phyloP scores from a whole-genome alignment of 2,797 vertebrate species.

The Gambusia yucatana region DNA sequence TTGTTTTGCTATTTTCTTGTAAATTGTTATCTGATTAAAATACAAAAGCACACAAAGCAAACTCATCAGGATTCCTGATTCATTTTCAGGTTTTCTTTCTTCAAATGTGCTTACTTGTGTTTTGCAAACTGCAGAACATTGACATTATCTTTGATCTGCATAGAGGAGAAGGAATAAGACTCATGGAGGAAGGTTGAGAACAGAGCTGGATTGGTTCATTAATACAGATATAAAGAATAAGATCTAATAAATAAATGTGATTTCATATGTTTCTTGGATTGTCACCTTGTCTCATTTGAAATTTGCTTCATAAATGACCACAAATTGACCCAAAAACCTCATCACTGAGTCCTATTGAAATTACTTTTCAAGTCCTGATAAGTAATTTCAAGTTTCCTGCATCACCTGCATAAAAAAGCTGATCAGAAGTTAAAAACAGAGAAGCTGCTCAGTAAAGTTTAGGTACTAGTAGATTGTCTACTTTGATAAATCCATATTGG shows the following conservation, averaged over 20 bases:
- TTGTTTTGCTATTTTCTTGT: neutral
- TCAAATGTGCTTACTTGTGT: neutral
- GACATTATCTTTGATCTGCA: neutral
- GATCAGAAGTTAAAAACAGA: neutral
- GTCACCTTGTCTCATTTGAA: neutral
- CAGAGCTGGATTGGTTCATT: neutral
- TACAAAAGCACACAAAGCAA: neutral
- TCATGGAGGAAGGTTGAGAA: neutral
- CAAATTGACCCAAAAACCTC: neutral
- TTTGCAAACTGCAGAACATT: neutral
- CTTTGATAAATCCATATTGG: neutral
- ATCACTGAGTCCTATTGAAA: neutral
- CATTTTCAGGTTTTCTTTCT: neutral
- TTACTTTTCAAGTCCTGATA: neutral
- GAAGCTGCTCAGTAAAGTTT: neutral
- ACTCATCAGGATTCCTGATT: neutral
- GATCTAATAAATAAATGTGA: neutral
- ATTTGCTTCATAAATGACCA: neutral
- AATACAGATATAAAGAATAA: neutral
- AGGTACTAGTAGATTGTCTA: neutral
- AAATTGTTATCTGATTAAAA: neutral
- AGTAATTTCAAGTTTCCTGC: neutral
- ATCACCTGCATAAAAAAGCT: neutral
- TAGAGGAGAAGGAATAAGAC: neutral
- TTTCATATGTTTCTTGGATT: neutral